A percentile compares a stretch with the other conserved stretches of the same genome.
Conservation (phyloP, 2,888 invertebrate genomes). For the Eupithecia abbreviata region DNA sequence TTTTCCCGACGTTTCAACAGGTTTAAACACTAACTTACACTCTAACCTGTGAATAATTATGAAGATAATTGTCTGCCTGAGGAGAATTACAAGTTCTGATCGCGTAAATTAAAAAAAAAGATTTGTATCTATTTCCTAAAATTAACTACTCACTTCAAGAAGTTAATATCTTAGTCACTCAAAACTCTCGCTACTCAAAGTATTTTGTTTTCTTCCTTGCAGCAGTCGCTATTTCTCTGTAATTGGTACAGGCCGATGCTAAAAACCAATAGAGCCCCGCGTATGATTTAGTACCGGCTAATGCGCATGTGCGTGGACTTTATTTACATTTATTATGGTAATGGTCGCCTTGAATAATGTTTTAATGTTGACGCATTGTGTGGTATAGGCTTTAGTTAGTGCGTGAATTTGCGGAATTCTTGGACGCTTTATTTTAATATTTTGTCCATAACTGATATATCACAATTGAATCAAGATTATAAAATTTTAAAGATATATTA, state of each 20-base stretch:
- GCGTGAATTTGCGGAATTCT: slow-evolving; percentile 35
- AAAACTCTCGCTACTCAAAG: not conserved
- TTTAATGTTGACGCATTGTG: slow-evolving; percentile 64
- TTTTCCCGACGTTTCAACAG: too few species aligned
- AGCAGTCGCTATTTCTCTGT: slow-evolving; percentile 64
- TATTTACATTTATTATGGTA: slow-evolving; percentile 82
- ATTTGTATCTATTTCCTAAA: not conserved
- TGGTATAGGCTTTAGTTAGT: slow-evolving; percentile 39
- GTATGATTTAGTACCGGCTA: slow-evolving; percentile 75
- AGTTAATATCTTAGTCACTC: too few species aligned
- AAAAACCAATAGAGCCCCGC: slow-evolving; percentile 73
- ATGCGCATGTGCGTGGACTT: slow-evolving; percentile 76
- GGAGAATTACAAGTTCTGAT: too few species aligned
- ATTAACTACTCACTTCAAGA: not conserved
- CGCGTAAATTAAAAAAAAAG: too few species aligned
- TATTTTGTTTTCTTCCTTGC: slow-evolving; percentile 45
- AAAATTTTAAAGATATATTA: too few species aligned
- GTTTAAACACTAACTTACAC: too few species aligned
- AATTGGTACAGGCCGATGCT: slow-evolving; percentile 74
- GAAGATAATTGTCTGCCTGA: too few species aligned
- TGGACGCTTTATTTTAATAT: not conserved
- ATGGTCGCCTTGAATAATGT: slow-evolving; percentile 69
- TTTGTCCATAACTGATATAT: not conserved
- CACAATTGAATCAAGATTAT: not conserved
- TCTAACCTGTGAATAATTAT: too few species aligned